Base-by-base conservation (phyloP, 2,113 vertebrate genomes). In the Amazona guildingii region DNA sequence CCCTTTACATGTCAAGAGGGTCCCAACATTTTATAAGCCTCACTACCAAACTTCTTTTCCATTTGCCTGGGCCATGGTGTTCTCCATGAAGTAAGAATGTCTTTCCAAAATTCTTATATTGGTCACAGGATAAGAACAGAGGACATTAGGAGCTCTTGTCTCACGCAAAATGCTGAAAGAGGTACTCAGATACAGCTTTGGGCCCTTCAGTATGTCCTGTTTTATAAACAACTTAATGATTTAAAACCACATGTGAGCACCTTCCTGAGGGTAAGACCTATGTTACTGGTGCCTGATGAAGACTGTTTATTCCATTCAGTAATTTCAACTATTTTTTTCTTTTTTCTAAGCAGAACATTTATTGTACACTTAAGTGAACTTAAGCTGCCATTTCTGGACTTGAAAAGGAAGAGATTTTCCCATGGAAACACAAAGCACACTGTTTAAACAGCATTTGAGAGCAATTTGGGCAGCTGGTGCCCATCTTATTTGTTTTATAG, bases 401-500 rank as follows among this genome's bases (percentile, higher is more conserved):
- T 83, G 27, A 86, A 94, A 94, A 81, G 41, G 59, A 92, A 83
- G 75, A 72, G 21, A 90, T 90, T 96, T 95, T 93, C 72, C 85
- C 76, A 72, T 93, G 79, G 79, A 94, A 94, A 88, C 37, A 88
- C 62, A 87, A 94, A 94, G 37, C 28, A 84, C 49, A 70, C 70
- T 96, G 85, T 96, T 96, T 90, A 88, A 96, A 93, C 23, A 95
- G 90, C 87, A 93, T 92, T 77, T 92, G 49, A 90, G 67, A 91
- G 61, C 70, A 94, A 95, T 93, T 67, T 93, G 75, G 95, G 85
- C 96, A 97, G 92, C 94, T 96, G 95, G 85, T 13, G 13, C 79
- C 67, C 92, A 94, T 67, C n/a, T 83, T 90, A 93, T 96, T 97
- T 95, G 90, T 86, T 96, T 96, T 95, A 88, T 59, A 94, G 87